Evolutionary conservation across 1,140 invertebrate genomes (phyloP).

Genomic region (Sinella curviseta): DNA sequence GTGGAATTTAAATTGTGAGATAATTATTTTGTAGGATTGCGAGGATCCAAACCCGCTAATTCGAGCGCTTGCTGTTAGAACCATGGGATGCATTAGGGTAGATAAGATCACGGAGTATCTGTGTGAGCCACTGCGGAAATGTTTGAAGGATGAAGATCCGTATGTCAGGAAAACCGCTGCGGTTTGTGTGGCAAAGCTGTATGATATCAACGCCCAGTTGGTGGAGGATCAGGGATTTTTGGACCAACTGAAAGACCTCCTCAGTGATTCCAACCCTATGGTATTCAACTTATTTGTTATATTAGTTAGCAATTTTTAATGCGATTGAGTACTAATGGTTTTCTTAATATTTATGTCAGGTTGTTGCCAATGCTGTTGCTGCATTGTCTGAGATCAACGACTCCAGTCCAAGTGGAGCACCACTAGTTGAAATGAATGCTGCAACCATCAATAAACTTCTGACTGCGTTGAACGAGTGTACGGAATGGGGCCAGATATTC

Average conservation of each 20-base stretch:
- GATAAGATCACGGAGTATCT: constrained; percentile 99
- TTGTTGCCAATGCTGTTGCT: constrained; percentile 98
- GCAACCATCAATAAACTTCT: constrained; percentile 97
- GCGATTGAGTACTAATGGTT: background rate
- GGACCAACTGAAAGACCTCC: constrained; percentile 92
- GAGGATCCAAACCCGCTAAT: constrained; percentile 99
- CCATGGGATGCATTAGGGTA: constrained; percentile 99
- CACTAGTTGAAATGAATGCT: constrained; percentile 94
- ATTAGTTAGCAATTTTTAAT: background rate
- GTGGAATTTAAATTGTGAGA: too few species aligned
- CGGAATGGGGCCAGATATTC: constrained; percentile 99
- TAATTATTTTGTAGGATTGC: constrained; percentile 77
- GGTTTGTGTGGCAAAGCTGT: constrained; percentile 97
- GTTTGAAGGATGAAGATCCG: constrained; percentile 98
- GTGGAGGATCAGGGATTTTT: constrained; percentile 98
- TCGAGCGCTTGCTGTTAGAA: constrained; percentile 94
- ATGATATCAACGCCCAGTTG: constrained; percentile 96
- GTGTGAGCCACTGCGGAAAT: constrained; percentile 97
- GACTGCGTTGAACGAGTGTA: constrained; percentile 98
- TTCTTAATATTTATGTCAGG: constrained; percentile 57
- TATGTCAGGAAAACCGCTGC: constrained; percentile 99
- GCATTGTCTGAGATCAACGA: constrained; percentile 99
- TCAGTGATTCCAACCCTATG: constrained; percentile 99
- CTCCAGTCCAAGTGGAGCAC: constrained; percentile 85
- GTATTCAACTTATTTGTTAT: constrained; percentile 57